Evolutionary conservation across 2,113 vertebrate genomes (phyloP).

Genomic region (Struthidea cinerea): DNA sequence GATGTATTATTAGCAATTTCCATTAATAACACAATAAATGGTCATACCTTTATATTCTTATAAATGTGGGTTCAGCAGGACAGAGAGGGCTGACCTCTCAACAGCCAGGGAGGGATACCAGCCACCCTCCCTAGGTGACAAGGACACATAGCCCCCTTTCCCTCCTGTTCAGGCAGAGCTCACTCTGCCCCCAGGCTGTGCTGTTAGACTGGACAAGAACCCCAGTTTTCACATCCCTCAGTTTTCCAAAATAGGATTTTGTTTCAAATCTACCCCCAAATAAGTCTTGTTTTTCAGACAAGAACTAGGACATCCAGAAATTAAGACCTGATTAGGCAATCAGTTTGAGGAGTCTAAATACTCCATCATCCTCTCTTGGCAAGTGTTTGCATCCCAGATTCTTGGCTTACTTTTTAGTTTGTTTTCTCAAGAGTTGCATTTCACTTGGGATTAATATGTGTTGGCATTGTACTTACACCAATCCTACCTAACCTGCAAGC

Average conservation of each 20-base stretch:
- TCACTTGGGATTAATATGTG: background rate
- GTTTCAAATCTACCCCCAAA: background rate
- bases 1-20: background rate
- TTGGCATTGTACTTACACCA: background rate
- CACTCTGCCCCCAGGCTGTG: background rate
- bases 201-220: background rate
- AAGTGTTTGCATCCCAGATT: background rate
- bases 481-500: background rate
- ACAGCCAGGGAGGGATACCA: background rate
- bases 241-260: background rate
- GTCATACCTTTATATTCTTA: background rate
- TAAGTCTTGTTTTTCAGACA: background rate
- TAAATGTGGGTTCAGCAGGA: fast-evolving
- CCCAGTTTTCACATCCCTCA: background rate
- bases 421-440: background rate
- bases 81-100: background rate
- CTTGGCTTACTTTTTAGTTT: background rate
- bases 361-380: background rate
- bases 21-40: background rate
- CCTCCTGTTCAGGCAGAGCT: background rate
- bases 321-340: background rate
- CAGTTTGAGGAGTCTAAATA: background rate
- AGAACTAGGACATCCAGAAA: background rate
- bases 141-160: background rate
- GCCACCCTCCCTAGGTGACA: background rate